These are phyloP conservation scores for Alsophila aescularia DNA, from an alignment of 2,888 invertebrate genomes.

Conservation along the genomic window DNA sequence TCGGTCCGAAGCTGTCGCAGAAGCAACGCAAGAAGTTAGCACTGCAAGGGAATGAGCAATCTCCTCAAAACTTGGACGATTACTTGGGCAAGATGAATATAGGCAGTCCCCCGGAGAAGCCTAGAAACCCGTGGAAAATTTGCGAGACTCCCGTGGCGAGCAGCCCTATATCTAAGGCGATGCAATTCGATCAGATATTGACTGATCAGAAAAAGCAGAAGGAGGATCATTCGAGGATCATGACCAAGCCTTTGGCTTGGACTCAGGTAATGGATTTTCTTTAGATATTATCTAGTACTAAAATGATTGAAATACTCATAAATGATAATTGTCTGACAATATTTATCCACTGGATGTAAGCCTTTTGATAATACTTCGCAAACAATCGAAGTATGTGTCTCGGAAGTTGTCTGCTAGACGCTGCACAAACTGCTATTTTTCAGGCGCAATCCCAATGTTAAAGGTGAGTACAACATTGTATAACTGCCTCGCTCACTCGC, in stretches of 20 bases:
- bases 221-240: constrained; percentile 88
- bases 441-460: no score
- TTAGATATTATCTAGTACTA: no score
- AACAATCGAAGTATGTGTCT: no score
- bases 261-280: constrained; percentile 94
- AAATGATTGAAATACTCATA: no score
- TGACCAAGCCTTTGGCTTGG: constrained; percentile 88
- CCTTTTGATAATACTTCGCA: no score
- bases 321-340: no score
- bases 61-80: constrained; percentile 59
- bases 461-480: no score
- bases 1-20: constrained; percentile 85
- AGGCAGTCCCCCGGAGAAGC: constrained; percentile 69
- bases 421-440: no score
- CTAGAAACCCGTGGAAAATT: constrained; percentile 79
- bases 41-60: constrained; percentile 66
- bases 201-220: constrained; percentile 89
- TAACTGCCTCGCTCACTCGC: no score
- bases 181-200: constrained; percentile 85
- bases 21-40: constrained; percentile 86
- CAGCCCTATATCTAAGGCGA: constrained; percentile 69
- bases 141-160: constrained; percentile 58
- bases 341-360: no score
- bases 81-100: constrained; percentile 59
- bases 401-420: no score